Evolutionary conservation across 2,888 invertebrate species (phyloP).

Genomic region (Monochamus alternatus): DNA sequence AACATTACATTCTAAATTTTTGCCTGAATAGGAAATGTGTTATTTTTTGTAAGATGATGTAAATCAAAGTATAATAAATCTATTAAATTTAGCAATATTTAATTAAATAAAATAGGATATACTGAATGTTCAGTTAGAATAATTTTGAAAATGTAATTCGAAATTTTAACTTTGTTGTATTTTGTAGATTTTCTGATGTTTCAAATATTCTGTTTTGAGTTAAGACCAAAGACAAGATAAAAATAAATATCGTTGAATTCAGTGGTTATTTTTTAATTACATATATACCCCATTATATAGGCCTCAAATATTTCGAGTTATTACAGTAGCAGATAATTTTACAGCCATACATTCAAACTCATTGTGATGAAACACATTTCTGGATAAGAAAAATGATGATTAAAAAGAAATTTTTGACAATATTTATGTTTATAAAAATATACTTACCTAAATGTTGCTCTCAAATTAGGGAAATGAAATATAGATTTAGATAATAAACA

Average conservation of each 20-base stretch:
- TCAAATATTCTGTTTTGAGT: constrained; percentile 48
- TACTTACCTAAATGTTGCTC: too few relatives aligned
- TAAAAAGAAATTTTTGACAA: too few relatives aligned
- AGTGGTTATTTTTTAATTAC: constrained; percentile 36
- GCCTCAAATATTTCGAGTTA: too few relatives aligned
- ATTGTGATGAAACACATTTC: too few relatives aligned
- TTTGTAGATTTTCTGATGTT: constrained; percentile 49
- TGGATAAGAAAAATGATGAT: too few relatives aligned
- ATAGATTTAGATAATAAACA: too few relatives aligned
- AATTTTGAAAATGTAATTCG: constrained; percentile 19
- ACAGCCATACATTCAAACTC: too few relatives aligned
- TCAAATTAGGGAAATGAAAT: too few relatives aligned
- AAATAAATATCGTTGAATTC: constrained; percentile 60
- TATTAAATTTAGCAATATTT: constrained; percentile 59
- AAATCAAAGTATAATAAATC: constrained; percentile 55
- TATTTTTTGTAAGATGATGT: constrained; percentile 62
- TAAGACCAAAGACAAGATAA: constrained; percentile 59
- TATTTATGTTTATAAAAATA: too few relatives aligned
- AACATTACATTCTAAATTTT: constrained; percentile 67
- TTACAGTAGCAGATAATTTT: too few relatives aligned
- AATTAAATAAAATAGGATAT: constrained; percentile 32
- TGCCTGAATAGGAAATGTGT: constrained; percentile 65
- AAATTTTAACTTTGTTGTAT: constrained; percentile 40
- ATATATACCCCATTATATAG: constrained; percentile 2
- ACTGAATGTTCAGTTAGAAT: constrained; percentile 10